Percentiles rank a stretch among this genome's conserved stretches.
These are phyloP conservation scores for Schizothorax lantsangensis DNA, from an alignment of 2,797 vertebrate species.

Conservation along the genomic window DNA sequence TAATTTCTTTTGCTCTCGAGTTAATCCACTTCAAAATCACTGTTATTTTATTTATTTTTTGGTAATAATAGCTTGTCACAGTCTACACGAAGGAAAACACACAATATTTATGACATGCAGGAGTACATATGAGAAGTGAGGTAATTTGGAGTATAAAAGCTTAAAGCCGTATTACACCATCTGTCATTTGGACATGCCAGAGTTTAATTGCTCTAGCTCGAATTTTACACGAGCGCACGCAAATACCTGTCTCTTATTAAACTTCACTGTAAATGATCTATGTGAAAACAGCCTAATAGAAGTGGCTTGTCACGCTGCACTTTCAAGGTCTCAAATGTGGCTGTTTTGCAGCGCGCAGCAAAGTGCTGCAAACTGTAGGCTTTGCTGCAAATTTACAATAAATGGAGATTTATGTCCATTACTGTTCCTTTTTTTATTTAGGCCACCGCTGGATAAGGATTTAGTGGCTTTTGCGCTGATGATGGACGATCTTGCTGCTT, in stretches of 20 bases:
- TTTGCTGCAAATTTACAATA: conserved; percentile 52
- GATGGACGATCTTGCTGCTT: conserved; percentile 43
- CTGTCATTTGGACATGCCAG: conserved; percentile 45
- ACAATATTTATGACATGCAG: conserved; percentile 44
- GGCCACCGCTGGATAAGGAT: conserved; percentile 52
- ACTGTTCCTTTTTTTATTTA: conserved; percentile 49
- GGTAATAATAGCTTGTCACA: conserved; percentile 41
- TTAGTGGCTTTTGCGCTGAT: conserved; percentile 56
- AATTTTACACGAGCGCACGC: conserved; percentile 38
- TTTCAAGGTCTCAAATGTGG: conserved; percentile 21
- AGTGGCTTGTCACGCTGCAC: conserved; percentile 18
- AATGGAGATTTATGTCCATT: conserved; percentile 56
- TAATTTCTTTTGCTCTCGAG: conserved; percentile 8
- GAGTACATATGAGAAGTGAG: conserved; percentile 47
- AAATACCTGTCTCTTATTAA: conserved; percentile 40
- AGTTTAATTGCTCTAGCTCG: conserved; percentile 40
- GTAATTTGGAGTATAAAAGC: conserved; percentile 47
- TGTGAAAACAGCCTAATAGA: conserved; percentile 20
- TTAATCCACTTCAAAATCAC: conserved; percentile 26
- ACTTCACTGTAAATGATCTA: conserved; percentile 44
- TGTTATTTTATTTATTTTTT: conserved; percentile 24
- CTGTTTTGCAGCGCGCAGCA: conserved; percentile 19
- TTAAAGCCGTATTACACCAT: conserved; percentile 43
- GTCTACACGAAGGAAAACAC: conserved; percentile 36
- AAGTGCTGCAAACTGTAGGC: conserved; percentile 35